phyloP scores from a whole-genome alignment of 2,888 invertebrate species.

The Dorcus parallelipipedus region DNA sequence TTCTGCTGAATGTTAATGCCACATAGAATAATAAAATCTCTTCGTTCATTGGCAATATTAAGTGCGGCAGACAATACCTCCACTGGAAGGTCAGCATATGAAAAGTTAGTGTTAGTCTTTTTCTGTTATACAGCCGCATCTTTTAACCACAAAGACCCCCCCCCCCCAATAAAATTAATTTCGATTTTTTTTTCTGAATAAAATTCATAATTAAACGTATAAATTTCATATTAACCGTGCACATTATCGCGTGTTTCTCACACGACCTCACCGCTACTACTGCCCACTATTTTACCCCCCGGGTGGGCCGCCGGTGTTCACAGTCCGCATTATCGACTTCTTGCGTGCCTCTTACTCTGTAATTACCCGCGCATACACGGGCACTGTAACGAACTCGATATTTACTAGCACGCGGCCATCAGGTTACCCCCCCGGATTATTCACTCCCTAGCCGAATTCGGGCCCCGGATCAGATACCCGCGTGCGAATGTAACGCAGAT shows the following conservation, averaged over 20 bases:
- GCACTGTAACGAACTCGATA: slow-evolving; percentile 25
- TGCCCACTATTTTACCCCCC: slow-evolving; percentile 14
- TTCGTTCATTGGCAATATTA: too few species aligned
- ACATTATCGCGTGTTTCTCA: slow-evolving; percentile 3
- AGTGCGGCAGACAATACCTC: too few species aligned
- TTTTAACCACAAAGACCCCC: too few species aligned
- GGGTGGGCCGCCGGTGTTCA: slow-evolving; percentile 30
- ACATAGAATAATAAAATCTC: too few species aligned
- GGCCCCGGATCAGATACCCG: not conserved
- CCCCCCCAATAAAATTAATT: too few species aligned
- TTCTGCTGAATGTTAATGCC: too few species aligned
- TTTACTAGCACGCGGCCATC: slow-evolving; percentile 24
- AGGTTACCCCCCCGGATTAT: slow-evolving; percentile 1
- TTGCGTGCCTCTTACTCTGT: slow-evolving; percentile 32
- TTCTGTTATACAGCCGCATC: too few species aligned
- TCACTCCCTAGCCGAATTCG: not conserved
- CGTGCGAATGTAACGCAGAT: not conserved
- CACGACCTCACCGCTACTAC: slow-evolving; percentile 6
- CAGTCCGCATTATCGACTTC: slow-evolving; percentile 33
- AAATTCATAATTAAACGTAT: too few species aligned
- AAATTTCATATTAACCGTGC: slow-evolving; percentile 3
- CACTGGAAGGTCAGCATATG: too few species aligned
- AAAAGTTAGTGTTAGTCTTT: too few species aligned
- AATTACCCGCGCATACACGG: slow-evolving; percentile 31
- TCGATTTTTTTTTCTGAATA: too few species aligned